Evolutionary conservation across 2,888 invertebrate species (phyloP), one percentile per base, ranked within the genome.

Genomic region (Nymphalis polychloros): DNA sequence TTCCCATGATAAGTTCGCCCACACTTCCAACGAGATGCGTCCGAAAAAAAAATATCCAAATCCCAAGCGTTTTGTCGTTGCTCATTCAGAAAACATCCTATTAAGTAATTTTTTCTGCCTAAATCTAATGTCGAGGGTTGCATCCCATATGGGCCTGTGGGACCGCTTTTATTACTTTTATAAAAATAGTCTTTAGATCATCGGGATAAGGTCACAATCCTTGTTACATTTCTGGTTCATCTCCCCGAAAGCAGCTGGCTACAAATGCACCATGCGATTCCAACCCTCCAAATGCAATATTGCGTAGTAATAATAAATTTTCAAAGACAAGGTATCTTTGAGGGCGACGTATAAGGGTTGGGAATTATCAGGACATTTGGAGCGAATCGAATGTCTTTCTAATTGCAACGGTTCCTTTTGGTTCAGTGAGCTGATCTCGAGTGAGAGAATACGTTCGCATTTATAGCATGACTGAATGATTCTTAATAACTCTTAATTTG

Each of bases 31-130:
- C 17, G 76, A 80, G 79, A 78, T 50, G 57, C 68, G 65, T 62
- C 47, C 78, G 75, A 72, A 77, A 80, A 83, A n/a, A 83, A 57
- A 8, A 57, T 19, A 77, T 78, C 77, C 76, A 79, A 77, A 76
- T 73, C 81, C 79, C 73, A 65, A 69, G 71, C 81, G 77, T 83
- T 80, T 79, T 83, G 81, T 79, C 80, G 80, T 79, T 82, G 80
- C 83, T 88, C 89, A 85, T 81, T 85, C 87, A 90, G 89, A 90
- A 89, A 89, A 90, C 89, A 90, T 89, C 87, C 88, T 85, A 92
- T 92, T 90, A 90, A 90, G 86, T 88, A 89, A 83, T 90, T 91
- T 91, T 91, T 92, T 90, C 86, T 84, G 78, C 82, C 84, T 81
- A 87, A 89, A 87, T 85, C 84, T 89, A 88, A 90, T 87, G 86